Conservation (phyloP, 2,888 invertebrate genomes). For the Drosophila cyrtoloma region DNA sequence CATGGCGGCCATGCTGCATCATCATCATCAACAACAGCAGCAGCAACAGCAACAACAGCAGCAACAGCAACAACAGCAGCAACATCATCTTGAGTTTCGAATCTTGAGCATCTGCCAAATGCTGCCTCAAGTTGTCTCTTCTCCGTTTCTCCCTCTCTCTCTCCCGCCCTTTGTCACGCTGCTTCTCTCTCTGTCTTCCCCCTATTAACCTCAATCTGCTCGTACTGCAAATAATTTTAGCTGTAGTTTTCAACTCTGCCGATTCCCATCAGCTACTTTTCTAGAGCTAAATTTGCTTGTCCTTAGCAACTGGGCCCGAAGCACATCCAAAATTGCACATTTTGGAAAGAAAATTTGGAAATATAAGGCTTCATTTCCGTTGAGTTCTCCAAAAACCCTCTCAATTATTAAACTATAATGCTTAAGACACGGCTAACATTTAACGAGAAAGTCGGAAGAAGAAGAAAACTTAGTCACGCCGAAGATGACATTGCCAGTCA, state of each 20-base stretch:
- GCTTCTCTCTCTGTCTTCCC: conserved; percentile 8
- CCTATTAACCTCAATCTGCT: conserved; percentile 12
- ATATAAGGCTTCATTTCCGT: not conserved
- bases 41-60: not conserved
- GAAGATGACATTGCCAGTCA: not conserved
- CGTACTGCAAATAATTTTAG: conserved; percentile 21
- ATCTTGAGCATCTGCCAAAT: conserved; percentile 62
- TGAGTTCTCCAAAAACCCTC: not conserved
- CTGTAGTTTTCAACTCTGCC: not conserved
- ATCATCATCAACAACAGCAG: conserved; percentile 23
- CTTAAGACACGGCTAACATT: not conserved
- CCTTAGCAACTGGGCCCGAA: not conserved
- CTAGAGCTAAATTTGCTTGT: not conserved
- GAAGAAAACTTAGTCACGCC: not conserved
- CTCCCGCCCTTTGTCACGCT: not conserved
- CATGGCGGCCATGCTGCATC: conserved; percentile 55
- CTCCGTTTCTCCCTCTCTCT: not conserved
- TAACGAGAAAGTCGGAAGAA: not conserved
- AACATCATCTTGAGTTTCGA: conserved; percentile 16
- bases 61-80: not conserved
- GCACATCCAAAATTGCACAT: not conserved
- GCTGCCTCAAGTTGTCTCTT: conserved; percentile 3
- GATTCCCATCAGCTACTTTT: not conserved
- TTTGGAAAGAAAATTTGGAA: not conserved
- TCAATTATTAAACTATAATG: not conserved